Conservation (phyloP, 2,797 vertebrate genomes). For the Heterohyrax brucei region DNA sequence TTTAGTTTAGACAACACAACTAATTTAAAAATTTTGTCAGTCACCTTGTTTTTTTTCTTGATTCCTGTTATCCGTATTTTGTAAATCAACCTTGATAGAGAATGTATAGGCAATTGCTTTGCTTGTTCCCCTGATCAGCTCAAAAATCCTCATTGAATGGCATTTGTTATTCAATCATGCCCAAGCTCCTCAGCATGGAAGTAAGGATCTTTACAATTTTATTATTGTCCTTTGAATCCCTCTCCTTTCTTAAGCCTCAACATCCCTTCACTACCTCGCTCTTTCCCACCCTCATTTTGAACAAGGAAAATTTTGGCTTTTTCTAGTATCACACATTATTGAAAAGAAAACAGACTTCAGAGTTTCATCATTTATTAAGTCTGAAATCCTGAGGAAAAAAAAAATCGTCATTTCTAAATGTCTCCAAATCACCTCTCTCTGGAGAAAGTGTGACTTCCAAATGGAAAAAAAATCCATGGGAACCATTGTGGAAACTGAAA, state of each 20-base stretch:
- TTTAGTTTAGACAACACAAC: conserved; percentile 10
- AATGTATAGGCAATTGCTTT: neutral
- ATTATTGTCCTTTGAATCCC: neutral
- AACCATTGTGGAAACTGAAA: neutral
- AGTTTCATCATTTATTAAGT: neutral
- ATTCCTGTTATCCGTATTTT: neutral
- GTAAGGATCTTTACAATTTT: neutral
- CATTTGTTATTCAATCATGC: neutral
- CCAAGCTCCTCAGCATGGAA: neutral
- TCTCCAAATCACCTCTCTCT: neutral
- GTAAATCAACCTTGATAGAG: neutral
- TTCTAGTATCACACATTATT: neutral
- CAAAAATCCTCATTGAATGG: neutral
- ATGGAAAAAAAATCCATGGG: neutral
- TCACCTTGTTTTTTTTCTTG: neutral
- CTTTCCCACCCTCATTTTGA: neutral
- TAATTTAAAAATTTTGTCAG: neutral
- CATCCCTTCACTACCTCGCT: neutral
- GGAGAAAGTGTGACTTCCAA: neutral
- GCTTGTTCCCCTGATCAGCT: neutral
- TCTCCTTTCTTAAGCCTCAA: neutral
- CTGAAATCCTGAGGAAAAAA: neutral
- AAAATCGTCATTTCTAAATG: neutral
- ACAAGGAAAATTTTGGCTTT: neutral
- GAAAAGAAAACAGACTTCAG: neutral